Evolutionary conservation across 1,140 invertebrate species (phyloP), one percentile per base, ranked within the genome.

Genomic region (Heterodera carotae): DNA sequence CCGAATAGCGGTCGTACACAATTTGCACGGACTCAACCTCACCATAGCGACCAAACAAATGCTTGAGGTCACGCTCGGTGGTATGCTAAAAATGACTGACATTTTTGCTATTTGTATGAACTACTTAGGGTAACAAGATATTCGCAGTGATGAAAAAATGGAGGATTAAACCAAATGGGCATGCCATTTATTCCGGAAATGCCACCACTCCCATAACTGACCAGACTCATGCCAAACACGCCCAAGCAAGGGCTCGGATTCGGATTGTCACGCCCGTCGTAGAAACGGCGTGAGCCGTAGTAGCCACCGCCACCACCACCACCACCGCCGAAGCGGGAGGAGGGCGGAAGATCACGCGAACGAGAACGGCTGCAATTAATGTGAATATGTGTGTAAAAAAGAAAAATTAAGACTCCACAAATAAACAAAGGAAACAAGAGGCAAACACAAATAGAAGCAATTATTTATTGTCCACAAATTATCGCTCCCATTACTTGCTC

Each of bases 1-100:
- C 93, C 84, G 93, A 95, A 31, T 36, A 36, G 22, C 80, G 82
- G 68, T 83, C 82, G 62, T 84, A 84, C 22, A 83, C 72, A 62
- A 74, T 62, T 62, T 74, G 72, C 27, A 64, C 78, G 1, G 77
- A 77, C 22, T 84, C 80, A 53, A 82, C 60, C 36, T 76, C 66
- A 6, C 81, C 81, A 69, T 82, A 82, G 56, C 70, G 34, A 2
- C 62, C 59, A 67, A 82, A 82, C 69, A 81, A 43, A 48, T 83
- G 69, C 27, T 56, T 62, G 29, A 78, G 64, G 56, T 78, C 77
- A 18, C 73, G 71, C 60, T 80, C 78, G 27, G 80, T 77, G 39
- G 48, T 76, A 77, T 77, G 69, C 76, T 62, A 6, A 33, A 77
- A 77, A 39, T 59, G 18, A 56, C 29, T 2, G 3, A 76, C n/a